Evolutionary conservation across 2,888 invertebrate genomes (phyloP).

Genomic region (Dermolepida albohirtum): DNA sequence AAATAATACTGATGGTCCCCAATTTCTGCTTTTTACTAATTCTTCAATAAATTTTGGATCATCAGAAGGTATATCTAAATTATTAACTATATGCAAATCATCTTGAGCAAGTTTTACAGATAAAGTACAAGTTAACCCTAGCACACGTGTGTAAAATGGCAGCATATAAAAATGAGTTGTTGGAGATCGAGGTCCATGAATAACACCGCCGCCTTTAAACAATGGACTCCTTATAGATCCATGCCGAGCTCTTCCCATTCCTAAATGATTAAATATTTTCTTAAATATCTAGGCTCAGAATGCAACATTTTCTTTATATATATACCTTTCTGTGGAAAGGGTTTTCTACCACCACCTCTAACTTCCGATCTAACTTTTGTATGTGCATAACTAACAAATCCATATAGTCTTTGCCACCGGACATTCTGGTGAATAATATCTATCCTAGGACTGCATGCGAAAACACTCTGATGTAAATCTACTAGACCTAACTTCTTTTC

Average conservation of each 20-base stretch:
- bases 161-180: constrained; percentile 94
- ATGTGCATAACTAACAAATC: constrained; percentile 83
- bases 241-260: constrained; percentile 86
- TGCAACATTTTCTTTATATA: not conserved
- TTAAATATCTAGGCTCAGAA: no score
- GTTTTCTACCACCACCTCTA: constrained; percentile 90
- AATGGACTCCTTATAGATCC: constrained; percentile 93
- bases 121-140: constrained; percentile 85
- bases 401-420: constrained; percentile 86
- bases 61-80: constrained; percentile 86
- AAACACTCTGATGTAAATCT: constrained; percentile 90
- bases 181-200: constrained; percentile 93
- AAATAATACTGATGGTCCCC: constrained; percentile 97
- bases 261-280: constrained; percentile 48
- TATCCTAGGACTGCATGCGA: constrained; percentile 83
- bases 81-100: constrained; percentile 91
- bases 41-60: constrained; percentile 83
- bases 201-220: constrained; percentile 84
- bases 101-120: constrained; percentile 96
- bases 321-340: constrained; percentile 95
- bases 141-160: constrained; percentile 79
- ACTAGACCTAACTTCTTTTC: constrained; percentile 86
- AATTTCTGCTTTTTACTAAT: constrained; percentile 84
- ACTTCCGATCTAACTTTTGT: constrained; percentile 87
- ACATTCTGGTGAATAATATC: constrained; percentile 90